These are phyloP conservation scores for Sylvia atricapilla DNA, from an alignment of 2,113 vertebrate genomes.

Conservation along the genomic window DNA sequence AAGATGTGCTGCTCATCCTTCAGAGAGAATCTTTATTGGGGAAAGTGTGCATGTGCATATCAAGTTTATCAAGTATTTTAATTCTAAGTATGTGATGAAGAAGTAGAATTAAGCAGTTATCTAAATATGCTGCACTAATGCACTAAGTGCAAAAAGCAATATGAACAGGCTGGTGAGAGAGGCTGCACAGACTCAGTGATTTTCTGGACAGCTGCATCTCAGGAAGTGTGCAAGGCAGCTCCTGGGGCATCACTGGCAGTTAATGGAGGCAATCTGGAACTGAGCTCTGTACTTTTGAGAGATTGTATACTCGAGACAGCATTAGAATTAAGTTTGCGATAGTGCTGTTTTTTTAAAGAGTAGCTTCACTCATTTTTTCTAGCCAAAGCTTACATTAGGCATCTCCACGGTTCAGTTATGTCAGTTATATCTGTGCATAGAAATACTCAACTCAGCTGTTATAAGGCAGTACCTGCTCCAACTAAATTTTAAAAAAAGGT, in stretches of 20 bases:
- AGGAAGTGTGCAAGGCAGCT: background rate
- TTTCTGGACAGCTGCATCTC: background rate
- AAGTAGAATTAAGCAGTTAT: background rate
- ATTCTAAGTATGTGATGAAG: background rate
- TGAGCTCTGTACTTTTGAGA: background rate
- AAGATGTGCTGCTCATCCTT: background rate
- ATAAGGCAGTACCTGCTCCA: background rate
- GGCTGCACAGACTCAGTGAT: background rate
- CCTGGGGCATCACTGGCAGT: rapidly evolving
- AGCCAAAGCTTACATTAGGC: background rate
- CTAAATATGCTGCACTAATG: background rate
- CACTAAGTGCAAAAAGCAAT: background rate
- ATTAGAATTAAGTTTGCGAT: background rate
- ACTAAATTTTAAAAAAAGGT: background rate
- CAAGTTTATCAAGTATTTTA: background rate
- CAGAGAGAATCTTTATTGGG: background rate
- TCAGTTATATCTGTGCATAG: background rate
- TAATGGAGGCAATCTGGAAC: background rate
- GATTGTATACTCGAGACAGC: background rate
- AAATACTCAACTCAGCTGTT: background rate
- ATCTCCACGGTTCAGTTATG: background rate
- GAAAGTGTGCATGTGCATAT: background rate
- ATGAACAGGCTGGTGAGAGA: background rate
- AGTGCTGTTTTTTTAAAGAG: background rate
- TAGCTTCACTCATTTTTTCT: background rate